Evolutionary conservation across 2,113 vertebrate species (phyloP), one percentile per base, ranked within the genome.

Genomic region (Octodon degus): DNA sequence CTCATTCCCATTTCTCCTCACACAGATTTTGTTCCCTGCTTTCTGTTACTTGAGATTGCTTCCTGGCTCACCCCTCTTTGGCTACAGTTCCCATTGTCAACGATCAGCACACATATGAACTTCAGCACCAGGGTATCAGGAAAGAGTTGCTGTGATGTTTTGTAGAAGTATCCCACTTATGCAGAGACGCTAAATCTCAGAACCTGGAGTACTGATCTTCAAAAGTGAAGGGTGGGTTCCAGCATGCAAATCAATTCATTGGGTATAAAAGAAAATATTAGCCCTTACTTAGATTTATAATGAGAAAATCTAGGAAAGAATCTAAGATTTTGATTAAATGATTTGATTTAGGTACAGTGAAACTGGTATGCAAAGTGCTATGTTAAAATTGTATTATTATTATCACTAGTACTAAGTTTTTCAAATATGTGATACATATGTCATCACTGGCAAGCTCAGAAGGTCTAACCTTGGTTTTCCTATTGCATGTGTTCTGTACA

Each of bases 271-370:
- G 60, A 89, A 96, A 95, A 67, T 86, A 92, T 72, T 90, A 62
- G 14, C 76, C 82, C 10, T 53, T 70, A 72, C 84, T 93, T 85
- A 37, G 11, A 91, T 86, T 95, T 93, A 89, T 93, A 60, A 86
- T 67, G 72, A 92, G 24, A 93, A 86, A 70, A 27, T 43, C n/a
- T 60, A 86, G 63, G 81, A 82, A 79, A 85, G 12, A 70, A 92
- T 67, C 62, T 79, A 43, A 85, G 34, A 47, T 87, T 85, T 91
- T 62, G 30, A 87, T 84, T 90, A 68, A 86, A 63, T 94, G 5
- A 70, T 93, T 81, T 76, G n/a, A 96, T 84, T 94, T 79, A 74
- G 50, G 1, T 74, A 87, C 88, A 87, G 14, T 77, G n/a, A 62
- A 90, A 86, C 8, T 80, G 14, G 62, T 62, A 50, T 34, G 30